Base-by-base conservation (phyloP, 2,888 invertebrate genomes). In the Drosophila neonasuta region DNA sequence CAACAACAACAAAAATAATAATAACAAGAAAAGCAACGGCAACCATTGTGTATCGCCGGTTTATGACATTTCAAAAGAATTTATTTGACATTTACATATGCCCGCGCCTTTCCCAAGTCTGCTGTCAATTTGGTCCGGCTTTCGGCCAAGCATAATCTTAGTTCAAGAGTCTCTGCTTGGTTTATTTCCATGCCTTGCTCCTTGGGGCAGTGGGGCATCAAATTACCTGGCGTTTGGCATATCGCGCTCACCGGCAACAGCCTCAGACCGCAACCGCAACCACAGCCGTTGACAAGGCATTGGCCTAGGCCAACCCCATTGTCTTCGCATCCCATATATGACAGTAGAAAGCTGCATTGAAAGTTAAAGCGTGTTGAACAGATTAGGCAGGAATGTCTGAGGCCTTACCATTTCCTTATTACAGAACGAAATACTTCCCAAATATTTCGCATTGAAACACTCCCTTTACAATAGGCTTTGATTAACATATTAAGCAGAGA, bases 41-140 rank as follows among this genome's bases (percentile, higher is more conserved):
- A 65, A 65, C 55, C 65, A 66, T 66, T 56, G 49, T 42, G 42
- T 69, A 57, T 68, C 57, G 49, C 57, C 68, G 52, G 55, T 74
- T 71, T 71, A 74, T 71, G 74, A 74, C 74, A 71, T 68, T 74
- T 71, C 68, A 68, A 74, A 68, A 65, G 68, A 74, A 71, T 71
- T 68, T 68, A 68, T 67, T 60, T 66, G 68, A 68, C 74, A 74
- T 74, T 74, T 71, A 65, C 74, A 74, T 74, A 71, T 45, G 54
- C 52, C 34, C 24, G 39, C 54, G 52, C 61, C 61, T 62, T 34
- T 34, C 55, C 48, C 48, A 42, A 44, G 29, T 32, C 42, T 44
- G 48, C 49, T 63, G 57, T 63, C 62, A 63, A 63, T 57, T 57
- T 45, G 61, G 61, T 61, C 49, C 52, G 36, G 15, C 61, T 49